Conservation (phyloP, 2,797 vertebrate genomes). For the Leptodactylus fallax region DNA sequence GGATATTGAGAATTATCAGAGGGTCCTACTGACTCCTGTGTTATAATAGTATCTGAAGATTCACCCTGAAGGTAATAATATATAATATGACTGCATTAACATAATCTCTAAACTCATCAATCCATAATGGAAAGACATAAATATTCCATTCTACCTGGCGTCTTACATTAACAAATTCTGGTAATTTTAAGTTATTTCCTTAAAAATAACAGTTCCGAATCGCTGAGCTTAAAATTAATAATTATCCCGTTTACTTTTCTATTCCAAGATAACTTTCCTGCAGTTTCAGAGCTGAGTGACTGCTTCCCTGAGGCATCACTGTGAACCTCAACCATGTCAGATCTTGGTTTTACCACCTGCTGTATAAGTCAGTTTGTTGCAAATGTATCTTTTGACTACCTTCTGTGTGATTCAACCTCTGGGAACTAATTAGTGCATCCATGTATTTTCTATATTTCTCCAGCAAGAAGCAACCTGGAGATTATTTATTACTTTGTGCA, state of each 20-base stretch:
- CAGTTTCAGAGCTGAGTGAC: background rate
- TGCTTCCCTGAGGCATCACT: background rate
- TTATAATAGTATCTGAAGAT: background rate
- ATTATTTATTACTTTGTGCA: background rate
- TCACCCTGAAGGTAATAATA: background rate
- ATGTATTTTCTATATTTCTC: constrained; percentile 9
- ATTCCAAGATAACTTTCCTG: background rate
- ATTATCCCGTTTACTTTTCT: background rate
- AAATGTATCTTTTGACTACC: constrained; percentile 19
- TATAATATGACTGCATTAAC: background rate
- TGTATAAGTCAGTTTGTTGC: background rate
- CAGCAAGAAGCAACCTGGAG: background rate
- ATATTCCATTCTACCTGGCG: background rate
- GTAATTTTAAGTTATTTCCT: background rate
- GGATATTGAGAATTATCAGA: background rate
- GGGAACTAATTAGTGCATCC: constrained; percentile 3
- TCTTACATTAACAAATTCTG: background rate
- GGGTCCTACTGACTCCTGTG: background rate
- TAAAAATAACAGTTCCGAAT: background rate
- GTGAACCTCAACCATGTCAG: constrained; percentile 9
- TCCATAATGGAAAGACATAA: background rate
- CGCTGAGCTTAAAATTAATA: background rate
- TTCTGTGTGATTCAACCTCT: background rate
- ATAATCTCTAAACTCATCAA: background rate
- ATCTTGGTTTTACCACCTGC: constrained; percentile 15